A percentile compares a stretch with the other conserved stretches of the same genome.
phyloP scores from a whole-genome alignment of 2,888 invertebrate species.

The Microdon myrmicae region DNA sequence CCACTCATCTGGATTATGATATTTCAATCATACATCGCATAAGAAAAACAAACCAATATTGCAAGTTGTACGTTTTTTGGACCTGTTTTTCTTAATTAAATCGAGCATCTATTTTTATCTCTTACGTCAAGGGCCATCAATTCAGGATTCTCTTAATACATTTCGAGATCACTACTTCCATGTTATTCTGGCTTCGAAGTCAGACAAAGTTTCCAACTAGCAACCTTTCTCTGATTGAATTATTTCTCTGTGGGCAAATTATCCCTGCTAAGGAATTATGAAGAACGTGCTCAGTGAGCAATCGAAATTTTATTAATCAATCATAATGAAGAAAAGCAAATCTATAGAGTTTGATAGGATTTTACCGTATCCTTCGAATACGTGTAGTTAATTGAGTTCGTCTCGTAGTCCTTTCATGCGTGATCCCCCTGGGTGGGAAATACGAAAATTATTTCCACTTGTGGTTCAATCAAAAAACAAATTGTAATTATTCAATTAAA shows the following conservation, averaged over 20 bases:
- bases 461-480: constrained; percentile 31
- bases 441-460: constrained; percentile 36
- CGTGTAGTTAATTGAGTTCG: constrained; percentile 42
- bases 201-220: too few relatives aligned
- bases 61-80: too few relatives aligned
- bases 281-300: constrained; percentile 51
- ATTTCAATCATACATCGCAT: too few relatives aligned
- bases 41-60: too few relatives aligned
- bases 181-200: constrained; percentile 13
- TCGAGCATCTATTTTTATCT: constrained; percentile 3
- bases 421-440: constrained; percentile 18
- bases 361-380: too few relatives aligned
- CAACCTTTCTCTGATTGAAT: constrained; percentile 31
- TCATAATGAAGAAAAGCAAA: constrained; percentile 33
- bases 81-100: constrained; percentile 1
- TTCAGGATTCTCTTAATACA: constrained; percentile 32
- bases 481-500: constrained; percentile 29
- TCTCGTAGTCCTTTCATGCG: constrained; percentile 20
- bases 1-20: too few relatives aligned
- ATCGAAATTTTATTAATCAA: constrained; percentile 51
- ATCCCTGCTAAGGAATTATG: constrained; percentile 22
- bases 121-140: constrained; percentile 28
- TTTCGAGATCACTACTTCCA: not conserved
- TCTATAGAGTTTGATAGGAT: constrained; percentile 27
- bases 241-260: constrained; percentile 26